These are phyloP conservation scores for Formica aserva DNA, from an alignment of 2,888 invertebrate species.

Conservation along the genomic window DNA sequence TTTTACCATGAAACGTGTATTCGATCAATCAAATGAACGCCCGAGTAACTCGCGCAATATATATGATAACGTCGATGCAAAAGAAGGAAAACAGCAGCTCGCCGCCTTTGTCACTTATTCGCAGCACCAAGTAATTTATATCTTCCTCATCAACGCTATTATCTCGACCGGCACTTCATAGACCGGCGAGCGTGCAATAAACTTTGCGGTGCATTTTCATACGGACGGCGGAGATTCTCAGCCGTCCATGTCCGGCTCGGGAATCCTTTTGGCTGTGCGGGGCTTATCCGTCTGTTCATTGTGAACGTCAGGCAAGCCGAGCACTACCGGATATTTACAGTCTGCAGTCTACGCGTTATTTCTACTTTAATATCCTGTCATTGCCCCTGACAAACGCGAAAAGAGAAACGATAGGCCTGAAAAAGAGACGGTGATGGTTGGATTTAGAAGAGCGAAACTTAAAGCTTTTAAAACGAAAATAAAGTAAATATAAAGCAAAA, in stretches of 20 bases:
- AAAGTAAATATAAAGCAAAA: conserved; percentile 6
- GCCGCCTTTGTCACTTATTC: conserved; percentile 41
- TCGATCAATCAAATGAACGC: conserved; percentile 24
- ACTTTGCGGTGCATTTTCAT: conserved; percentile 57
- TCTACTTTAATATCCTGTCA: conserved; percentile 84
- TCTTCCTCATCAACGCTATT: conserved; percentile 55
- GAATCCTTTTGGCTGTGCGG: conserved; percentile 48
- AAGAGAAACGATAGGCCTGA: conserved; percentile 68
- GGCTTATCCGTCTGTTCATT: conserved; percentile 69
- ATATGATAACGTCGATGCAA: conserved; percentile 12
- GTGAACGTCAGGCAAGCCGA: conserved; percentile 69
- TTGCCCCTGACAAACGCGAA: conserved; percentile 79
- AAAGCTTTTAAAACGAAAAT: conserved; percentile 11
- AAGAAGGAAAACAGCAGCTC: neutral
- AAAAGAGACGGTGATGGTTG: conserved; percentile 21
- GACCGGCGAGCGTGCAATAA: conserved; percentile 38
- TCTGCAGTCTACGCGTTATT: conserved; percentile 79
- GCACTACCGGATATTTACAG: conserved; percentile 82
- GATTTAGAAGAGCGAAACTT: conserved; percentile 17
- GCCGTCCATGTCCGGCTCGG: conserved; percentile 66
- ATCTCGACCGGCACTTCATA: conserved; percentile 49
- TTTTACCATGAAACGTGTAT: neutral
- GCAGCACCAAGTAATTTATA: conserved; percentile 52
- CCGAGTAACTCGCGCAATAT: conserved; percentile 22
- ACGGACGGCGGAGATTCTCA: conserved; percentile 55